Conservation (phyloP, 1,140 invertebrate species). For the Zaprionus ornatus region DNA sequence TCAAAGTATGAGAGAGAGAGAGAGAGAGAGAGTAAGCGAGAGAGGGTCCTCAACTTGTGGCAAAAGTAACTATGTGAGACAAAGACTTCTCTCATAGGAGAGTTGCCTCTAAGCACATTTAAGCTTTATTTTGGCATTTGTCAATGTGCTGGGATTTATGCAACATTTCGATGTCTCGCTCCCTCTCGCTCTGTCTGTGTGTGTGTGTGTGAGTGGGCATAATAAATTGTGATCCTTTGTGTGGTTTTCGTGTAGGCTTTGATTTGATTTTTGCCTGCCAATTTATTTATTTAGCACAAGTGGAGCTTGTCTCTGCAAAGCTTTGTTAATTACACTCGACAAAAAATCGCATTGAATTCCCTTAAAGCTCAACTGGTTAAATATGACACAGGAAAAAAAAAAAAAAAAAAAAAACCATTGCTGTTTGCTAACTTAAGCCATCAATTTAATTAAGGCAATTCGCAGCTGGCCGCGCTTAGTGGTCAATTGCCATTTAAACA, state of each 20-base stretch:
- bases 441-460: conserved; percentile 73
- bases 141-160: conserved; percentile 77
- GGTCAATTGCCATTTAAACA: conserved; percentile 38
- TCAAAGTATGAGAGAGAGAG: conserved; percentile 24
- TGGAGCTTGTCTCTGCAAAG: conserved; percentile 41
- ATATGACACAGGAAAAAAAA: no score
- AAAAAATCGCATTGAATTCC: background rate
- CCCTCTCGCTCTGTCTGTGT: background rate
- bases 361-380: background rate
- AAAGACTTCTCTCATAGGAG: conserved; percentile 36
- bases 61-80: conserved; percentile 60
- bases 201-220: conserved; percentile 41
- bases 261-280: conserved; percentile 71
- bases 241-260: conserved; percentile 72
- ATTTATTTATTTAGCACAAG: conserved; percentile 74
- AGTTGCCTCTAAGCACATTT: conserved; percentile 70
- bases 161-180: conserved; percentile 55
- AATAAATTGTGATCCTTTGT: conserved; percentile 78
- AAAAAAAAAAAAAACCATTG: conserved; percentile 42
- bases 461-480: conserved; percentile 39
- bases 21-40: conserved; percentile 16
- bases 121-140: conserved; percentile 81
- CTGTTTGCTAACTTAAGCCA: conserved; percentile 42
- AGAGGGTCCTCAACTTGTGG: conserved; percentile 6
- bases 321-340: conserved; percentile 19